Conservation (phyloP, 2,888 invertebrate genomes). For the Isoperla grammatica region DNA sequence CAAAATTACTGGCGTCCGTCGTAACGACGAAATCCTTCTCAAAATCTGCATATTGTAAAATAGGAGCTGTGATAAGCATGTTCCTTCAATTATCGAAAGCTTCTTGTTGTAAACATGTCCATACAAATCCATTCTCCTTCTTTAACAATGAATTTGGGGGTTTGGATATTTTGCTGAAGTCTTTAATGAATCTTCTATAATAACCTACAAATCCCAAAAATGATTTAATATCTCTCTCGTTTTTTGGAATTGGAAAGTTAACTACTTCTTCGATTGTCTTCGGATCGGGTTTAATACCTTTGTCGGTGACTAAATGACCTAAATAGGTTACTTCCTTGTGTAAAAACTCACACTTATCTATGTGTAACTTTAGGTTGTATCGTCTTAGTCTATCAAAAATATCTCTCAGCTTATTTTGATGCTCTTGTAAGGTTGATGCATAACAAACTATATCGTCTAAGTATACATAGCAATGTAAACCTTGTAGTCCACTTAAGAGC, state of each 20-base stretch:
- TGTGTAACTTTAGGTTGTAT: constrained; percentile 15
- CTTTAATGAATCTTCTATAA: constrained; percentile 23
- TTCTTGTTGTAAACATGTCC: background rate
- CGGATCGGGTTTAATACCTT: constrained; percentile 27
- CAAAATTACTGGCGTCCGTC: constrained; percentile 35
- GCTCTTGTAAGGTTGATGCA: constrained; percentile 26
- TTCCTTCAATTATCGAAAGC: constrained; percentile 23
- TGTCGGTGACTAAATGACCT: constrained; percentile 21
- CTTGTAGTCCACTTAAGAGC: constrained; percentile 27
- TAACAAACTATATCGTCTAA: constrained; percentile 31
- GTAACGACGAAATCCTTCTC: constrained; percentile 35
- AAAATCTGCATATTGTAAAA: constrained; percentile 37
- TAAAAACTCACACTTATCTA: constrained; percentile 22
- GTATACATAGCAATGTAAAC: constrained; percentile 30
- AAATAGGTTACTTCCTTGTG: constrained; percentile 20
- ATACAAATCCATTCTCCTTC: background rate
- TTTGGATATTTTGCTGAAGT: constrained; percentile 15
- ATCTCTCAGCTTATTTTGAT: constrained; percentile 14
- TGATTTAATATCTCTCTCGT: constrained; percentile 10
- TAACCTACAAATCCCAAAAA: constrained; percentile 19
- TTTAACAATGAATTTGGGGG: constrained; percentile 10
- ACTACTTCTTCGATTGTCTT: constrained; percentile 25
- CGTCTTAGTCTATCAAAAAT: constrained; percentile 14
- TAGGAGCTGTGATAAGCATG: constrained; percentile 22
- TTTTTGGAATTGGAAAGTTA: constrained; percentile 22